Evolutionary conservation across 2,113 vertebrate genomes (phyloP), one percentile per base, ranked within the genome.

Genomic region (Nesoenas mayeri): DNA sequence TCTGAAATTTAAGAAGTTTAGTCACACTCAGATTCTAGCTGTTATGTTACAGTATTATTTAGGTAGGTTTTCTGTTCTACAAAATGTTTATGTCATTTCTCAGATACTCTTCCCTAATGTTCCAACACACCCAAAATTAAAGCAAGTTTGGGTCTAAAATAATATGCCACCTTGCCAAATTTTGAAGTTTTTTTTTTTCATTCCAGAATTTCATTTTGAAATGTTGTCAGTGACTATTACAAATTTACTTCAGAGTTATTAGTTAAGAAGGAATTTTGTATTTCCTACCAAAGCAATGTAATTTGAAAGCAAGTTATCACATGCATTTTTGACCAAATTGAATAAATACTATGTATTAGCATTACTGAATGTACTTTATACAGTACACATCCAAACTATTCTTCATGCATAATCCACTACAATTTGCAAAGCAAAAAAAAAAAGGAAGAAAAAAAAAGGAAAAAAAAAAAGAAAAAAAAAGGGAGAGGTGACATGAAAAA

Each of bases 391-490:
- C 62, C 66, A 67, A 97, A 84, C 86, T 80, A 93, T 53, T 84
- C 20, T 93, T 90, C 89, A 92, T 78, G 82, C 65, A 84, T 88
- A 91, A 85, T 36, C 15, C 69, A 89, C 25, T 91, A 57, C 94
- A 97, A 97, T 97, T 97, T 97, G 94, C 94, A 97, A 98, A 97
- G 95, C 92, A 78, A 94, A 97, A 92, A 90, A 70, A 94, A 47
- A 93, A 18, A 11, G 3, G 4, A 9, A 36, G 13, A 3, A 10
- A 47, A 93, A 18, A 11, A 4, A 5, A 9, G 28, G n/a, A 11
- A 3, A 10, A 78, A 94, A 97, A 92, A 90, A 70, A 94, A 47
- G 92, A 15, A 10, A 5, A 5, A 9, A 36, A 11, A 3, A 10
- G 34, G 79, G 24, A 61, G 28, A 19, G 44, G 78, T 81, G 96